phyloP scores from a whole-genome alignment of 2,888 invertebrate species.

The Eucriotettix oculatus region DNA sequence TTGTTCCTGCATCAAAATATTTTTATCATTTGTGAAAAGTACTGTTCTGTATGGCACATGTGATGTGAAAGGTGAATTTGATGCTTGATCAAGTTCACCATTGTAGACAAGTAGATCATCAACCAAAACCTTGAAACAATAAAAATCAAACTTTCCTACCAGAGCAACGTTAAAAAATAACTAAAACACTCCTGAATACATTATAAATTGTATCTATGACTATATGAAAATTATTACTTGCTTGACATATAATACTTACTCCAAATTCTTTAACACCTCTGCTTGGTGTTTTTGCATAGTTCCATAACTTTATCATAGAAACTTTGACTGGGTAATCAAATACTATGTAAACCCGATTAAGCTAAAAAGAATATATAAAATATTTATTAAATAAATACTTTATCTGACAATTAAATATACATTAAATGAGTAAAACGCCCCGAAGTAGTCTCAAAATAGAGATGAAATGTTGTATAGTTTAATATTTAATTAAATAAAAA shows the following conservation, averaged over 20 bases:
- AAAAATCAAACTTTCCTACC: too few relatives aligned
- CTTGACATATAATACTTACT: constrained; percentile 32
- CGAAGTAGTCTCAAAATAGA: too few relatives aligned
- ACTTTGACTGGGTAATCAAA: constrained; percentile 58
- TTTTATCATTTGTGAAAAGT: constrained; percentile 24
- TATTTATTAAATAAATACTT: too few relatives aligned
- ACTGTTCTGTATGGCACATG: constrained; percentile 19
- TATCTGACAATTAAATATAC: too few relatives aligned
- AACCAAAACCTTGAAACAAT: constrained; percentile 44
- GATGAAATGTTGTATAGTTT: too few relatives aligned
- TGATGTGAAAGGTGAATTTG: neutral
- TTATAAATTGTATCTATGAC: too few relatives aligned
- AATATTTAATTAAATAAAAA: too few relatives aligned
- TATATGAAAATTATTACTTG: neutral
- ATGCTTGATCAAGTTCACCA: constrained; percentile 37
- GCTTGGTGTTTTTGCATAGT: constrained; percentile 61
- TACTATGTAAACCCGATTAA: constrained; percentile 57
- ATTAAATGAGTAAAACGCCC: too few relatives aligned
- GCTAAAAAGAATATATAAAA: constrained; percentile 23
- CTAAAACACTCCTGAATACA: too few relatives aligned
- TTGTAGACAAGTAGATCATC: constrained; percentile 68
- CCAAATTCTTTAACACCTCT: constrained; percentile 71
- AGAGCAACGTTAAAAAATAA: too few relatives aligned
- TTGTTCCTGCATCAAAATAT: constrained; percentile 13
- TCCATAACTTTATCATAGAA: constrained; percentile 64